These are phyloP conservation scores for Andrena camellia DNA, from an alignment of 2,888 invertebrate genomes.

Conservation along the genomic window DNA sequence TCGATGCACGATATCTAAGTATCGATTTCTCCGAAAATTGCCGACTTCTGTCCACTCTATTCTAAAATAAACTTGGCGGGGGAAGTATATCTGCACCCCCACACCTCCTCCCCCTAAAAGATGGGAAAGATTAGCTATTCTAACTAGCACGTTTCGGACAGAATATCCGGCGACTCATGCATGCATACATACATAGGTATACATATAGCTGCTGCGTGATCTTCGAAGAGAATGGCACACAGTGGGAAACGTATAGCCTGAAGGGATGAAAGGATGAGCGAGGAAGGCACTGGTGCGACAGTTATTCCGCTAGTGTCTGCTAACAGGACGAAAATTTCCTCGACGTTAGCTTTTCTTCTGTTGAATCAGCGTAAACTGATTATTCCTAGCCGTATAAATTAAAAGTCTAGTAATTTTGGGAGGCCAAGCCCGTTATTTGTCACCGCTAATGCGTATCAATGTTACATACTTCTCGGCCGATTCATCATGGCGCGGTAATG, in stretches of 20 bases:
- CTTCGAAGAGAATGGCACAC: conserved; percentile 45
- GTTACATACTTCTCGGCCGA: conserved; percentile 45
- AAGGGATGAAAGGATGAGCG: conserved; percentile 42
- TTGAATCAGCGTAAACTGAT: conserved; percentile 27
- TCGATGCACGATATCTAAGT: conserved; percentile 19
- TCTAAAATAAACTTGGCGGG: background rate
- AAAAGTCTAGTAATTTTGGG: conserved; percentile 34
- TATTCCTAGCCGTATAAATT: conserved; percentile 42
- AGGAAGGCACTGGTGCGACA: conserved; percentile 55
- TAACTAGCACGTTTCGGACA: conserved; percentile 49
- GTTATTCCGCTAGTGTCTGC: conserved; percentile 58
- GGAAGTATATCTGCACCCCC: background rate
- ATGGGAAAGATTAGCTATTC: background rate
- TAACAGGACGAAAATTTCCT: conserved; percentile 37
- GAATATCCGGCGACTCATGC: conserved; percentile 13
- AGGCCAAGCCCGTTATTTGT: conserved; percentile 46
- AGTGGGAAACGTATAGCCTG: conserved; percentile 37
- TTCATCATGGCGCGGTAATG: conserved; percentile 58
- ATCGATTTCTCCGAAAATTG: background rate
- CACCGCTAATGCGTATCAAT: conserved; percentile 47
- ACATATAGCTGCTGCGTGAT: conserved; percentile 46
- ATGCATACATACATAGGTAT: too few relatives aligned
- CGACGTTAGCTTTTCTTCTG: conserved; percentile 30
- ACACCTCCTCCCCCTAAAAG: too few relatives aligned
- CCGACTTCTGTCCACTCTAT: background rate